A percentile compares a stretch with the other conserved stretches of the same genome.
Evolutionary conservation across 2,888 invertebrate species (phyloP).

Genomic region (Clivina fossor): DNA sequence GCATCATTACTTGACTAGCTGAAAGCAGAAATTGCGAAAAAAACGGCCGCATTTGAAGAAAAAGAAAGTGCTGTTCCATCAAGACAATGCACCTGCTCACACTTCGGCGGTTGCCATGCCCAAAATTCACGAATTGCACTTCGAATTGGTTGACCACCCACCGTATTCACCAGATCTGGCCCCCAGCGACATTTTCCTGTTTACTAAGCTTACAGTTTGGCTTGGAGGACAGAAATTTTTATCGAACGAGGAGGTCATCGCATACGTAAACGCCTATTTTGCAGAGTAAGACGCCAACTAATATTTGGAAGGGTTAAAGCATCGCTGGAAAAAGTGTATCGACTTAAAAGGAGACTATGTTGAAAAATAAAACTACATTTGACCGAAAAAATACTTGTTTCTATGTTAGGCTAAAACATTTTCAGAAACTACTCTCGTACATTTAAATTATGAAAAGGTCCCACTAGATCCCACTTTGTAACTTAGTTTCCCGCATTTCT

Average conservation of each 20-base stretch:
- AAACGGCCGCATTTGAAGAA: not conserved
- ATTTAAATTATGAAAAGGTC: no score
- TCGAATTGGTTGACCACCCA: not conserved
- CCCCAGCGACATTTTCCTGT: slow-evolving; percentile 3
- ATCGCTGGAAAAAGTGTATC: no score
- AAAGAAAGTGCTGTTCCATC: not conserved
- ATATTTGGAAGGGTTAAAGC: not conserved
- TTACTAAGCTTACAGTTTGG: not conserved
- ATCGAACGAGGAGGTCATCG: not conserved
- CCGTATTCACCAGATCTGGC: slow-evolving; percentile 7
- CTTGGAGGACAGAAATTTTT: not conserved
- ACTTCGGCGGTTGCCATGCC: not conserved
- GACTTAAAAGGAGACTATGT: no score
- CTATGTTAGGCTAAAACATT: no score
- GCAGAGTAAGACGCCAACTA: not conserved
- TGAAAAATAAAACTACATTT: no score
- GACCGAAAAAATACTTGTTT: no score
- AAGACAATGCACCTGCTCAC: not conserved
- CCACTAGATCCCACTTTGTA: no score
- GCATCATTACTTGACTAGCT: no score
- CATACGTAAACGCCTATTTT: not conserved
- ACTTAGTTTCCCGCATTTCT: no score
- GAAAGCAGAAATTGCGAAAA: no score
- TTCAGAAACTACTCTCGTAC: no score
- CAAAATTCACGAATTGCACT: not conserved